These are phyloP conservation scores for Dipodomys ordii DNA, from an alignment of 2,113 vertebrate genomes.

Conservation along the genomic window DNA sequence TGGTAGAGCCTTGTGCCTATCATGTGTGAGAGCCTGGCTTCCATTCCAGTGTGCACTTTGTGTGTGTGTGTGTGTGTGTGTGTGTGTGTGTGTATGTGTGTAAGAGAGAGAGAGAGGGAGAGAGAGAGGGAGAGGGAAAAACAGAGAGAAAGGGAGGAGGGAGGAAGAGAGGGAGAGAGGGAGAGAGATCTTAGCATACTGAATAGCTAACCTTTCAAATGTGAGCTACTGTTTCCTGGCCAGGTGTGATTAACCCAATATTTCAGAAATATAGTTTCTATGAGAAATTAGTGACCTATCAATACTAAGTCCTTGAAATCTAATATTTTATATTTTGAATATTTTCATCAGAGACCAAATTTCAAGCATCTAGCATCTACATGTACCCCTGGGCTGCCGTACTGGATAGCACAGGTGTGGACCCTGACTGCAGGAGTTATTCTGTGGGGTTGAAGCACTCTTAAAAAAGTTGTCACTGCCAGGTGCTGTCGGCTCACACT, in stretches of 20 bases:
- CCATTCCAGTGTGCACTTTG: too few relatives aligned
- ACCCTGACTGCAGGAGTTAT: not conserved
- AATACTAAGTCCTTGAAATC: not conserved
- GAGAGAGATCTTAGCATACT: too few relatives aligned
- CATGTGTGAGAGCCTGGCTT: not conserved
- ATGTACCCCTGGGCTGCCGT: too few relatives aligned
- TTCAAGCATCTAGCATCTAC: not conserved
- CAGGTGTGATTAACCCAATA: slow-evolving; percentile 21
- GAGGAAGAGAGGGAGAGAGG: too few relatives aligned
- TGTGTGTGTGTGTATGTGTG: too few relatives aligned
- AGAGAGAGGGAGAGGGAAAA: too few relatives aligned
- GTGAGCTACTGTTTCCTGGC: not conserved
- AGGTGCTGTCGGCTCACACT: too few relatives aligned
- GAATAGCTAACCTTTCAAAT: too few relatives aligned
- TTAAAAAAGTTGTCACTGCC: too few relatives aligned
- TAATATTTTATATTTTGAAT: not conserved
- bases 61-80: too few relatives aligned
- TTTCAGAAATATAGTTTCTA: slow-evolving; percentile 48
- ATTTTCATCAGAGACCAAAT: not conserved
- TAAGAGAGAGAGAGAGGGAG: too few relatives aligned
- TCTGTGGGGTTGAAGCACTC: not conserved
- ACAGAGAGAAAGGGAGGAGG: too few relatives aligned
- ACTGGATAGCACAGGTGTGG: not conserved
- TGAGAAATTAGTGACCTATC: not conserved
- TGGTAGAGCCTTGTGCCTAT: not conserved